A percentile compares a stretch with the other conserved stretches of the same genome.
These are phyloP conservation scores for Tetranychus urticae DNA, from an alignment of 1,140 invertebrate species.

Conservation along the genomic window DNA sequence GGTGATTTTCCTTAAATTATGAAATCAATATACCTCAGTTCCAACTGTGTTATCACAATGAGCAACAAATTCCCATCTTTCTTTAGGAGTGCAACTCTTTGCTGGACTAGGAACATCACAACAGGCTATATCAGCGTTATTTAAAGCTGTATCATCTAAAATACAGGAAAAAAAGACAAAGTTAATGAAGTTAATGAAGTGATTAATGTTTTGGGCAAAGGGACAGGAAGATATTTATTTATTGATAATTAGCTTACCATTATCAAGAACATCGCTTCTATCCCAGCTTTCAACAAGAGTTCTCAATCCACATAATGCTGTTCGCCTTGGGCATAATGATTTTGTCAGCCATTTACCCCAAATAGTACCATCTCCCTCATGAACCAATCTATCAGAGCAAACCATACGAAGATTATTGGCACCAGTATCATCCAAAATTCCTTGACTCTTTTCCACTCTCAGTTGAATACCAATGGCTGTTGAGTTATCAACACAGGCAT, in stretches of 20 bases:
- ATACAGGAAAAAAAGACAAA: background rate
- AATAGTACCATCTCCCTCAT: background rate
- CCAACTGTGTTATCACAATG: background rate
- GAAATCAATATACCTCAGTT: background rate
- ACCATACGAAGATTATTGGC: background rate
- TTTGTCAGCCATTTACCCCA: background rate
- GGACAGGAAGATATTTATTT: background rate
- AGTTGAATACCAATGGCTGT: background rate
- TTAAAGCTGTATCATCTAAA: background rate
- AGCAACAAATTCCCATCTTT: background rate
- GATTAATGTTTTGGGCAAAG: background rate
- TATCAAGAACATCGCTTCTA: background rate
- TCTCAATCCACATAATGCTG: background rate
- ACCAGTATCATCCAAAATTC: background rate
- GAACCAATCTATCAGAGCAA: background rate
- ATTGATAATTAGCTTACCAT: background rate
- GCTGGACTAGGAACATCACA: background rate
- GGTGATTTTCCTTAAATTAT: background rate
- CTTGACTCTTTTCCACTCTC: background rate
- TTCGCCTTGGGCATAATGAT: background rate
- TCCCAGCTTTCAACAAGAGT: background rate
- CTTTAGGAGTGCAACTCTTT: background rate
- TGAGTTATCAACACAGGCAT: background rate
- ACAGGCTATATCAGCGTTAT: background rate
- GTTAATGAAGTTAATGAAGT: background rate